Base-by-base conservation (phyloP, 2,888 invertebrate species). In the Mythimna impura region DNA sequence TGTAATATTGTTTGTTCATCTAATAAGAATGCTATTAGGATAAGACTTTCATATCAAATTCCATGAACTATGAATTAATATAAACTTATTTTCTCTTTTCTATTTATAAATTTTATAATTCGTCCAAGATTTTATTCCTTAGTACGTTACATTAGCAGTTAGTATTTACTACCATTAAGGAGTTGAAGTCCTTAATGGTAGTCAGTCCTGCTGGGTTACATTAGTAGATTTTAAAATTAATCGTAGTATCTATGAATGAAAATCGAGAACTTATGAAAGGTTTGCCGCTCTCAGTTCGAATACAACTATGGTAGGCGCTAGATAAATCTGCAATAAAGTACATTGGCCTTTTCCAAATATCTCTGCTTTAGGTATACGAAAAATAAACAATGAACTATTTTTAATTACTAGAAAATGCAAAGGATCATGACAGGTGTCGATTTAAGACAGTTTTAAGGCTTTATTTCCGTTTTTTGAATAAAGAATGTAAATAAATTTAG, bases 211-310 rank as follows among this genome's bases (percentile, higher is more conserved):
- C 36, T 66, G 30, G 10, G 30, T 7, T 25, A n/a, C 30, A 47
- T 70, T 30, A 55, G 47, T 47, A 57, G 34, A 34, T 22, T 60
- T 36, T 64, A 36, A 80, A 76, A 58, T 57, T n/a, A 64, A 57
- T 61, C 57, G 25, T 10, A 65, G 25, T 61, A 17, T 50, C 36
- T 52, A 61, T 76, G 71, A 71, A 79, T 80, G 61, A 76, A 71
- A 12, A 67, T 80, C 55, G 25, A 10, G 47, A 76, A 75, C 61
- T 57, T 64, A 80, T 58, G 55, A 80, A 58, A 65, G 66, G 12
- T 25, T 47, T 10, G 14, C 52, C n/a, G 47, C 54, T 74, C 7
- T 30, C 50, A 65, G 43, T 25, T 47, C 52, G 52, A 22, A 4
- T 58, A 40, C n/a, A 54, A 22, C 50, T 40, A 40, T 40, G 12